Conservation (phyloP, 1,140 invertebrate species). For the Chlorops oryzae region DNA sequence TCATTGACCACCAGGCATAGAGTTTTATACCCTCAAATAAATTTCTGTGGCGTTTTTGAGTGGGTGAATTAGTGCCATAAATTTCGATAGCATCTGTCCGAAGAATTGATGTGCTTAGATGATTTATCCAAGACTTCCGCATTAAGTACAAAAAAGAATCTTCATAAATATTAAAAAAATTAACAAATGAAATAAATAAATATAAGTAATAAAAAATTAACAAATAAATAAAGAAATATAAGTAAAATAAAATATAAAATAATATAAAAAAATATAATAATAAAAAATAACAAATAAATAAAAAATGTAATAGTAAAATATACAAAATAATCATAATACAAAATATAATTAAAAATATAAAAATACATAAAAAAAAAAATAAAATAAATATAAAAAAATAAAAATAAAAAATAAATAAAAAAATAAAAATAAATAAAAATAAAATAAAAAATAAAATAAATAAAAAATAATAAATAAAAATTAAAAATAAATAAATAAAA, state of each 20-base stretch:
- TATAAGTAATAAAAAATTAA: too few species aligned
- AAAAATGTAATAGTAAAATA: neutral
- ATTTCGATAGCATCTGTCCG: too few species aligned
- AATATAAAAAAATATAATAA: conserved; percentile 15
- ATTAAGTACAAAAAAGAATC: too few species aligned
- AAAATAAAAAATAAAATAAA: conserved; percentile 2
- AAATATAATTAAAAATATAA: conserved; percentile 41
- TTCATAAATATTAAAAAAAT: too few species aligned
- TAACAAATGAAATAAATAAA: too few species aligned
- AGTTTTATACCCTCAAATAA: too few species aligned
- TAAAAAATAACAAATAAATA: neutral
- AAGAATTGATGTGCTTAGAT: too few species aligned
- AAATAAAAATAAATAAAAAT: conserved; percentile 26
- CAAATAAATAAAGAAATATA: conserved; percentile 20
- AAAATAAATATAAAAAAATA: neutral
- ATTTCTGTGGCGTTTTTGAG: too few species aligned
- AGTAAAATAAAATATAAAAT: conserved; percentile 11
- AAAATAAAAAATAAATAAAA: conserved; percentile 14
- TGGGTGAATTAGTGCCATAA: too few species aligned
- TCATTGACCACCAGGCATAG: too few species aligned
- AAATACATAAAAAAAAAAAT: too few species aligned
- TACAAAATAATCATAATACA: conserved; percentile 13
- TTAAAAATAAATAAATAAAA: neutral
- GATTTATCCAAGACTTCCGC: too few species aligned
- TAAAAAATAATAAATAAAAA: neutral